These are phyloP conservation scores for Valencia hispanica DNA, from an alignment of 2,797 vertebrate genomes.

Conservation along the genomic window DNA sequence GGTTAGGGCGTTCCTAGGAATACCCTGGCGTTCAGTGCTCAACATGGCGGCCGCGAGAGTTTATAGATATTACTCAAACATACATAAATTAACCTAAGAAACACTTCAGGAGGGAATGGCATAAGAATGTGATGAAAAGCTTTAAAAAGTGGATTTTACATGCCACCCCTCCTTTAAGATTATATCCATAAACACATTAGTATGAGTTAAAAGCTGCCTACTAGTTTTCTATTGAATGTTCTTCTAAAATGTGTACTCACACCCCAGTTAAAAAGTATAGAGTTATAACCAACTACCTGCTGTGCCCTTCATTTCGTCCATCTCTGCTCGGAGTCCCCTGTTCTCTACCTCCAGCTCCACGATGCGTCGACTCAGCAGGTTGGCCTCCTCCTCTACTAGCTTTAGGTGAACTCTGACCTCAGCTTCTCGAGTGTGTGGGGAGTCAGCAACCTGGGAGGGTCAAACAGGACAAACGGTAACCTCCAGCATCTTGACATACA, in stretches of 20 bases:
- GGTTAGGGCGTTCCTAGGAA: too few relatives aligned
- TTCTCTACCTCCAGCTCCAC: conserved; percentile 99
- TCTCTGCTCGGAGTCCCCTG: conserved; percentile 93
- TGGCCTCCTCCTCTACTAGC: conserved; percentile 98
- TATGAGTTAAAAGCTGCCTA: background rate
- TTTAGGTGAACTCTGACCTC: conserved; percentile 94
- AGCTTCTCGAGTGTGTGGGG: conserved; percentile 92
- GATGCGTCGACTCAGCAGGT: conserved; percentile 93
- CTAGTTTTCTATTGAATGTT: background rate
- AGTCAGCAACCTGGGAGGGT: conserved; percentile 85
- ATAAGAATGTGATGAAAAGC: too few relatives aligned
- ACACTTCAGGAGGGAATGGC: too few relatives aligned
- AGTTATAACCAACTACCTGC: conserved; percentile 44
- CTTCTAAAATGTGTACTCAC: background rate
- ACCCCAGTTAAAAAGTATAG: too few relatives aligned
- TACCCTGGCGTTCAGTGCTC: too few relatives aligned
- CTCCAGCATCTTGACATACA: background rate
- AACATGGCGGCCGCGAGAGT: too few relatives aligned
- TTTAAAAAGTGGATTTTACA: too few relatives aligned
- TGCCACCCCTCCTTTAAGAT: too few relatives aligned
- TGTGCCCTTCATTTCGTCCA: conserved; percentile 92
- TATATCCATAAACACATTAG: background rate
- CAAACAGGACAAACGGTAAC: background rate
- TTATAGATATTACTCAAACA: too few relatives aligned
- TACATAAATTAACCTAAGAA: too few relatives aligned